Percentiles rank a stretch among this genome's conserved stretches.
Conservation (phyloP, 2,888 invertebrate genomes). For the Rhaphigaster nebulosa region DNA sequence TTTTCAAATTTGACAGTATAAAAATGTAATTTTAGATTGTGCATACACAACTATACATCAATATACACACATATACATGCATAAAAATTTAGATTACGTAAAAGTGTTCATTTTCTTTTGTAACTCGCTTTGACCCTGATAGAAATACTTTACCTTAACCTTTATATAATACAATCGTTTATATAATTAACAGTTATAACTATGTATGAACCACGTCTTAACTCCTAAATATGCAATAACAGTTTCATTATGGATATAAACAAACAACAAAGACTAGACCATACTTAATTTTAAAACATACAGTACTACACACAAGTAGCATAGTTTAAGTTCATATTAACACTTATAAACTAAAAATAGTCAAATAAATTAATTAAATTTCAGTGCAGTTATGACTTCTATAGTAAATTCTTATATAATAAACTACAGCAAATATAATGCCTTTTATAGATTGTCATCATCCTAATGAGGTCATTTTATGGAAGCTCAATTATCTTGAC, state of each 20-base stretch:
- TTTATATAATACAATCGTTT: slow-evolving; percentile 1
- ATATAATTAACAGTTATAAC: not conserved
- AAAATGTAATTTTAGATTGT: slow-evolving; percentile 21
- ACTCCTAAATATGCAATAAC: not conserved
- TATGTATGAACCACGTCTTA: not conserved
- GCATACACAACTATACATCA: slow-evolving; percentile 8
- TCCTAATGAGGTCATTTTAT: slow-evolving; percentile 57
- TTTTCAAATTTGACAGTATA: not conserved
- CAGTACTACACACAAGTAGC: not conserved
- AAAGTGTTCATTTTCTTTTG: slow-evolving; percentile 17
- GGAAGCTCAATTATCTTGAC: slow-evolving; percentile 53
- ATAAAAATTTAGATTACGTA: slow-evolving; percentile 2
- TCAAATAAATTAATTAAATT: slow-evolving; percentile 19
- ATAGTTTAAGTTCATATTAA: not conserved
- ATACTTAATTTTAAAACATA: slow-evolving; percentile 4
- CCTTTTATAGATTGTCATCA: slow-evolving; percentile 56
- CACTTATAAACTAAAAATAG: slow-evolving; percentile 23
- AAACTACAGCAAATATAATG: slow-evolving; percentile 30
- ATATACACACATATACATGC: slow-evolving; percentile 32
- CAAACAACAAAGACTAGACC: slow-evolving; percentile 28
- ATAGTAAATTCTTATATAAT: slow-evolving; percentile 30
- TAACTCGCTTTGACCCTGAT: slow-evolving; percentile 36
- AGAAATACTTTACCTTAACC: slow-evolving; percentile 30
- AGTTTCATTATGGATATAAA: not conserved
- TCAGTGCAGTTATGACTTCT: slow-evolving; percentile 24